Evolutionary conservation across 1,140 invertebrate species (phyloP).

Genomic region (Leguminivora glycinivorella): DNA sequence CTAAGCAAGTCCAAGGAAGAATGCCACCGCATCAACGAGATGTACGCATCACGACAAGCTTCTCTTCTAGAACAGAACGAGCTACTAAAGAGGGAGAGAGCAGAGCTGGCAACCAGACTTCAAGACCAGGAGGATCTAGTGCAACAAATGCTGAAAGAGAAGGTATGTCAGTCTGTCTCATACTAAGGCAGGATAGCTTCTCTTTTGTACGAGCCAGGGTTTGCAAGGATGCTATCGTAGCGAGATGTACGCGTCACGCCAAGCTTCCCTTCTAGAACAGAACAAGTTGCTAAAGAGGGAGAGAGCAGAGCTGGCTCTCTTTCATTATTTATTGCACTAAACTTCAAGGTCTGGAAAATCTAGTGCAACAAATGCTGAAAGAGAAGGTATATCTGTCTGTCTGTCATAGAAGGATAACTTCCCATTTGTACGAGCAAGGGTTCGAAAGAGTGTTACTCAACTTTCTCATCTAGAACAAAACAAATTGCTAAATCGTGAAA

Average conservation of each 20-base stretch:
- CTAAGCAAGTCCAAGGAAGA: slow-evolving; percentile 64
- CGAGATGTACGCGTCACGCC: slow-evolving; percentile 66
- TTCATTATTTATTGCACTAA: too few species aligned
- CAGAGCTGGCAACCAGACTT: slow-evolving; percentile 50
- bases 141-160: slow-evolving; percentile 63
- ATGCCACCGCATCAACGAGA: slow-evolving; percentile 71
- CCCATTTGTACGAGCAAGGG: too few species aligned
- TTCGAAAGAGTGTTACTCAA: slow-evolving; percentile 65
- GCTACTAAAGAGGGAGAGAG: slow-evolving; percentile 48
- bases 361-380: slow-evolving; percentile 59
- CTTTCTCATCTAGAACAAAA: slow-evolving; percentile 57
- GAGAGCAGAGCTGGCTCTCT: slow-evolving; percentile 54
- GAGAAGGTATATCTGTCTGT: slow-evolving; percentile 54
- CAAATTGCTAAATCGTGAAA: slow-evolving; percentile 53
- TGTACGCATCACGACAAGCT: slow-evolving; percentile 63
- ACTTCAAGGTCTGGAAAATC: slow-evolving; percentile 59
- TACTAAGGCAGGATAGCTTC: too few species aligned
- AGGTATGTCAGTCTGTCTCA: slow-evolving; percentile 44
- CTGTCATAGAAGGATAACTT: slow-evolving; percentile 13
- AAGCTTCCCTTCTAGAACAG: slow-evolving; percentile 57
- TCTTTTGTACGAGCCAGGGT: too few species aligned
- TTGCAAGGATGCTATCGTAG: slow-evolving; percentile 68
- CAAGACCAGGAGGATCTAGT: slow-evolving; percentile 63
- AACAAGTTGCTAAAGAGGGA: slow-evolving; percentile 55
- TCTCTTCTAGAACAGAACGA: slow-evolving; percentile 62